Percentiles rank a stretch among this genome's conserved stretches.
Evolutionary conservation across 2,797 vertebrate species (phyloP).

Genomic region (Peromyscus nudipes): DNA sequence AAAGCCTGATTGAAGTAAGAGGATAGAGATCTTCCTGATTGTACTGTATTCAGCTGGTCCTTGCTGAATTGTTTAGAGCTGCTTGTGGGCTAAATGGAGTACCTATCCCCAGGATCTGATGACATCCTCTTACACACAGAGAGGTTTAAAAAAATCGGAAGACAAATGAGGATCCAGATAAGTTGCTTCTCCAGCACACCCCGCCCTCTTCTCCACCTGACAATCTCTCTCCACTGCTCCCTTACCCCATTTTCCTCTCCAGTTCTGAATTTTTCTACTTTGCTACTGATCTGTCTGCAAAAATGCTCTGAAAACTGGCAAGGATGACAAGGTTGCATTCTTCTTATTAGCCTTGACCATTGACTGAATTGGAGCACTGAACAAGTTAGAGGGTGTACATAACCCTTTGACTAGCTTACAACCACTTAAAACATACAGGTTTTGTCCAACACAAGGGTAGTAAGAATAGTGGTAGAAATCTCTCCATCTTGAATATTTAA

Average conservation of each 20-base stretch:
- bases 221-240: neutral
- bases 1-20: neutral
- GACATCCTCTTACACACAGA: neutral
- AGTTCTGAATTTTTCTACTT: neutral
- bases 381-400: neutral
- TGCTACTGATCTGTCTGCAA: neutral
- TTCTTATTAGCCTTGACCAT: neutral
- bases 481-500: neutral
- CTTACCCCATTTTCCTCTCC: neutral
- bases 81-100: neutral
- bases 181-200: neutral
- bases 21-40: neutral
- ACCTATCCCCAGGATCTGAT: neutral
- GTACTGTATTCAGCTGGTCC: neutral
- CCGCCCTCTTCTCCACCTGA: neutral
- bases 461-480: neutral
- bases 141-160: neutral
- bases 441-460: neutral
- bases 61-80: neutral
- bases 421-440: neutral
- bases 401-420: neutral
- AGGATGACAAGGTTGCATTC: neutral
- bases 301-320: slow-evolving; percentile 8
- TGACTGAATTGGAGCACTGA: slow-evolving; percentile 3
- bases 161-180: neutral